phyloP scores from a whole-genome alignment of 2,113 vertebrate genomes.

The Xenopus borealis region DNA sequence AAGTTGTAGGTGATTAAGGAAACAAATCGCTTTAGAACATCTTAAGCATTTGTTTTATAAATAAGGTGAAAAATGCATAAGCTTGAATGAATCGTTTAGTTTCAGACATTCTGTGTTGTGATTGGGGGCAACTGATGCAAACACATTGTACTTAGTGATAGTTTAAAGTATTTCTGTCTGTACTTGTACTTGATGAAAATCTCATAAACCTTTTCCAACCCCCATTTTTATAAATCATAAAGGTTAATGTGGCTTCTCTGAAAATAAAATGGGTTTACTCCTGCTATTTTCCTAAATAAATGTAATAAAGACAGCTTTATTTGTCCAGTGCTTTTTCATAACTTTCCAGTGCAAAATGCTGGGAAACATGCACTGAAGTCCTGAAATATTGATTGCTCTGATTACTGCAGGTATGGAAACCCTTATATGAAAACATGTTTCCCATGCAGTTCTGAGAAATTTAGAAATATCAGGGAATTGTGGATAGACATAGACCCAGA shows the following conservation, averaged over 20 bases:
- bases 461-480: too few species aligned
- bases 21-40: conserved; percentile 35
- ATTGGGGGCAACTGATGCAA: conserved; percentile 10
- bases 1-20: conserved; percentile 40
- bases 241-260: conserved; percentile 40
- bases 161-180: conserved; percentile 27
- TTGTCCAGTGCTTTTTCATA: too few species aligned
- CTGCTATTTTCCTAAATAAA: too few species aligned
- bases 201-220: conserved; percentile 34
- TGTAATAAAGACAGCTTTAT: too few species aligned
- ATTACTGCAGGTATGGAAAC: too few species aligned
- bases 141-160: conserved; percentile 7
- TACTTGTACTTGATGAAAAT: conserved; percentile 31
- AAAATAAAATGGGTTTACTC: conserved; percentile 8
- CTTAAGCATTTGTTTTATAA: conserved; percentile 22
- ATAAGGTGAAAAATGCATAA: conserved; percentile 24
- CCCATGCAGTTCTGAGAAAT: too few species aligned
- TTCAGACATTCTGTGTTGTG: conserved; percentile 15
- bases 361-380: too few species aligned
- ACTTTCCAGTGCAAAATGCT: too few species aligned
- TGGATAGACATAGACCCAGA: too few species aligned
- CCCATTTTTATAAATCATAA: conserved; percentile 41
- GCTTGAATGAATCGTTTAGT: conserved; percentile 1
- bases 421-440: too few species aligned
- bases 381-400: too few species aligned